Percentiles rank a stretch among this genome's conserved stretches.
Evolutionary conservation across 1,140 invertebrate species (phyloP).

Genomic region (Polypedilum pembai): DNA sequence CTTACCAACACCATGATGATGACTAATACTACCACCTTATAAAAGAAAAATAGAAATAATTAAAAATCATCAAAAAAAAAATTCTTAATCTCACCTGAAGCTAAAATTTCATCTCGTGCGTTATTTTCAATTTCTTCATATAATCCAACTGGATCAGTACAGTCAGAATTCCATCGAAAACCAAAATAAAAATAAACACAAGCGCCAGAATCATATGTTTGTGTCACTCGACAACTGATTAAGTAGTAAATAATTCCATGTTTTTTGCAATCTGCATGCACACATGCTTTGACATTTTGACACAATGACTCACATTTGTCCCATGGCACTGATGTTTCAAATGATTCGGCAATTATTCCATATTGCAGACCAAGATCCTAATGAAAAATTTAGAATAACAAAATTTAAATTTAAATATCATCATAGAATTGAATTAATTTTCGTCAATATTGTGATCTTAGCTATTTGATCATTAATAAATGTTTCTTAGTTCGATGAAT

Average conservation of each 20-base stretch:
- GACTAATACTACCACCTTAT: conserved; percentile 89
- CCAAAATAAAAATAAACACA: conserved; percentile 98
- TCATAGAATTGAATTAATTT: too few species aligned
- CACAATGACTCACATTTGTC: conserved; percentile 77
- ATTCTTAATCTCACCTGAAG: conserved; percentile 50
- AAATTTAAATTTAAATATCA: too few species aligned
- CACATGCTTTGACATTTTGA: conserved; percentile 78
- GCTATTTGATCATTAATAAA: too few species aligned
- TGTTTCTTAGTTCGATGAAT: too few species aligned
- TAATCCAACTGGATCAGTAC: conserved; percentile 62
- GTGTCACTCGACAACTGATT: conserved; percentile 81
- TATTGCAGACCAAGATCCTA: conserved; percentile 88
- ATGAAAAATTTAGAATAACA: conserved; percentile 33
- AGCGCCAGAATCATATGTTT: conserved; percentile 88
- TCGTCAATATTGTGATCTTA: too few species aligned
- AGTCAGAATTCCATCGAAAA: conserved; percentile 65
- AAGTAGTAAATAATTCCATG: conserved; percentile 36
- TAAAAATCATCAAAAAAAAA: conserved; percentile 42
- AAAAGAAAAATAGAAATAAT: conserved; percentile 32
- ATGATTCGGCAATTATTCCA: conserved; percentile 87
- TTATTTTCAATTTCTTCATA: conserved; percentile 77
- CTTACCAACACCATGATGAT: conserved; percentile 96
- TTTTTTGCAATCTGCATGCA: conserved; percentile 54
- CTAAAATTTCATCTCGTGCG: conserved; percentile 87
- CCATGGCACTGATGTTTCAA: conserved; percentile 98